Conservation (phyloP, 2,113 vertebrate genomes). For the Nothobranchius kuhntae region DNA sequence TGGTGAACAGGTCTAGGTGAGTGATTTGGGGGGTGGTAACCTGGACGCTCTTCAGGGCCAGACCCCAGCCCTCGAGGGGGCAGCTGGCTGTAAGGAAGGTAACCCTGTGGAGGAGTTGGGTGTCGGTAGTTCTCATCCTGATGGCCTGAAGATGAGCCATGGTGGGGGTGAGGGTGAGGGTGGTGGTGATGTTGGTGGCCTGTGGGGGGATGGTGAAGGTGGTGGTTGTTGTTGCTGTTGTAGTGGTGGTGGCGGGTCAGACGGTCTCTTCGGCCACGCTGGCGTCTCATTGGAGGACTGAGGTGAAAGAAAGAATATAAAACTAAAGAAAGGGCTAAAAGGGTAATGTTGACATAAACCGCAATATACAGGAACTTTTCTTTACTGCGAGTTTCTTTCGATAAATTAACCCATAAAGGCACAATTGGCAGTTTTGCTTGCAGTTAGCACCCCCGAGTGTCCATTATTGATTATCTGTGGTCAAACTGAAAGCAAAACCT, state of each 20-base stretch:
- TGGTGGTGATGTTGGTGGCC: conserved; percentile 48
- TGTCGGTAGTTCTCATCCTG: conserved; percentile 97
- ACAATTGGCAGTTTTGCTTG: no score
- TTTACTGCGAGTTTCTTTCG: no score
- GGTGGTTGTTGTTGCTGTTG: conserved; percentile 50
- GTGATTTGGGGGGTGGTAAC: conserved; percentile 91
- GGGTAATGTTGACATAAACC: not conserved
- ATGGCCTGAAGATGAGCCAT: conserved; percentile 73
- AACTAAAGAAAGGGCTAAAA: not conserved
- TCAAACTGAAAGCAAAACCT: no score
- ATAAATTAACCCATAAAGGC: no score
- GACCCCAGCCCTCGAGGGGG: conserved; percentile 75
- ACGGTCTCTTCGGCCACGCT: conserved; percentile 92
- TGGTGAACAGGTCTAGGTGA: conserved; percentile 90
- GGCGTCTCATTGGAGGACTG: conserved; percentile 95
- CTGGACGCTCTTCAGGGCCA: conserved; percentile 85
- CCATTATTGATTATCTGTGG: no score
- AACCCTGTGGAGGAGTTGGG: conserved; percentile 74
- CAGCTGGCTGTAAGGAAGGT: conserved; percentile 88
- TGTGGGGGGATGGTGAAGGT: conserved; percentile 39
- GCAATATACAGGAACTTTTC: no score
- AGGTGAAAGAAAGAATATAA: conserved; percentile 8
- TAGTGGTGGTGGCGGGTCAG: conserved; percentile 90
- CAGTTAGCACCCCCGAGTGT: no score
- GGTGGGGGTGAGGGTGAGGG: conserved; percentile 76